Evolutionary conservation across 2,797 vertebrate genomes (phyloP).

Genomic region (Ctenopoma multispine): DNA sequence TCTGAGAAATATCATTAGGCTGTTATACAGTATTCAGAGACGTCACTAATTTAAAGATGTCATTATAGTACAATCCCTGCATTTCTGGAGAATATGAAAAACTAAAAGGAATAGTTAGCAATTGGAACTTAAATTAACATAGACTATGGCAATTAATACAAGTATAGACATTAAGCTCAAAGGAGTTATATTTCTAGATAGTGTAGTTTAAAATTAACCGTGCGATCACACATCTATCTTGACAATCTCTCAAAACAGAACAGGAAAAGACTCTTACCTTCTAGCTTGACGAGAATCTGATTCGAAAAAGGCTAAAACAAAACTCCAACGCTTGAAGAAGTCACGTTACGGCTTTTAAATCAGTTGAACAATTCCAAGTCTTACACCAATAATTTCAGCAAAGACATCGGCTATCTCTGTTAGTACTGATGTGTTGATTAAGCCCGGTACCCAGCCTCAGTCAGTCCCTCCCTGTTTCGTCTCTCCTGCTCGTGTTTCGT

Average conservation of each 20-base stretch:
- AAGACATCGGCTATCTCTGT: not conserved
- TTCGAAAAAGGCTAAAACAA: not conserved
- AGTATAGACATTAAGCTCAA: not conserved
- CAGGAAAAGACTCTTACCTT: slow-evolving; percentile 52
- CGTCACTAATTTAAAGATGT: no score
- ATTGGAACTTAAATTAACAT: no score
- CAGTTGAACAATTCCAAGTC: not conserved
- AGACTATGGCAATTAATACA: not conserved
- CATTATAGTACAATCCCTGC: no score
- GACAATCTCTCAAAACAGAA: no score
- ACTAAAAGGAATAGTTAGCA: no score
- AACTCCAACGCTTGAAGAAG: not conserved
- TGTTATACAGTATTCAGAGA: no score
- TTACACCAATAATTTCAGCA: not conserved
- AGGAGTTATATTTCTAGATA: not conserved
- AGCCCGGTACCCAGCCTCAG: not conserved
- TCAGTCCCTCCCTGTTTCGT: not conserved
- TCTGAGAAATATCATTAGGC: no score
- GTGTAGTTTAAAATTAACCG: not conserved
- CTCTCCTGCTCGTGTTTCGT: slow-evolving; percentile 22
- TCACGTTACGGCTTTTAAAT: not conserved
- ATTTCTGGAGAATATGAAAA: no score
- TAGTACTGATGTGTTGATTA: not conserved
- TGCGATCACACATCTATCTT: not conserved
- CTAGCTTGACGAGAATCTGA: not conserved